Evolutionary conservation across 2,888 invertebrate genomes (phyloP), one percentile per base, ranked within the genome.

Genomic region (Eudasyphora cyanicolor): DNA sequence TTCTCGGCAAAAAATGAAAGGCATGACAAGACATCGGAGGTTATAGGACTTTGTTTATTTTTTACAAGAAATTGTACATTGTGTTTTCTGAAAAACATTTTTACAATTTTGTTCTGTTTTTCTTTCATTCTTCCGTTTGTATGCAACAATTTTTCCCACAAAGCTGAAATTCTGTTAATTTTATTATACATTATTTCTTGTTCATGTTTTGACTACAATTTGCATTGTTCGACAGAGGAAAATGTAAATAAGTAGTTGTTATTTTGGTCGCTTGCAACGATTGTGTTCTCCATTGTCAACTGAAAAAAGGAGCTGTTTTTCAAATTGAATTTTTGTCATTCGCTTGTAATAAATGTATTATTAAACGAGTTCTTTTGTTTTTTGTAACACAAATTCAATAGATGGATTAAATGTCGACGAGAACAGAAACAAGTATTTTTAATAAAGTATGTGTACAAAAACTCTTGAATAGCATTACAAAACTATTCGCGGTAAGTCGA

Each of bases 81-180:
- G 51, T 21, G 24, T 51, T 51, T 14, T 45, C n/a, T 45, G 45
- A 14, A n/a, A 45, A 45, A 14, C n/a, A 45, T 38, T 38, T 14
- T 8, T n/a, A n/a, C n/a, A n/a, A n/a, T 38, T 38, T 38, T 45
- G 1, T 12, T 45, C n/a, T 45, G 45, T 45, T 45, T 45, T 45
- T 45, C 45, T 45, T 45, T 45, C n/a, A n/a, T n/a, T n/a, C 45
- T 45, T 38, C 14, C 12, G 38, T n/a, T 8, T 38, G 5, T 38
- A 12, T 38, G 3, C n/a, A 12, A n/a, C n/a, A 45, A 45, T n/a
- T 45, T 45, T 45, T n/a, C n/a, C 4, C n/a, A 45, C 45, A 45
- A 45, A 45, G 45, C n/a, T n/a, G n/a, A 45, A 45, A n/a, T 45
- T 45, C n/a, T 45, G n/a, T 45, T 45, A 45, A 45, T 45, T 45